Conservation (phyloP, 2,113 vertebrate genomes). For the Alectura lathami region DNA sequence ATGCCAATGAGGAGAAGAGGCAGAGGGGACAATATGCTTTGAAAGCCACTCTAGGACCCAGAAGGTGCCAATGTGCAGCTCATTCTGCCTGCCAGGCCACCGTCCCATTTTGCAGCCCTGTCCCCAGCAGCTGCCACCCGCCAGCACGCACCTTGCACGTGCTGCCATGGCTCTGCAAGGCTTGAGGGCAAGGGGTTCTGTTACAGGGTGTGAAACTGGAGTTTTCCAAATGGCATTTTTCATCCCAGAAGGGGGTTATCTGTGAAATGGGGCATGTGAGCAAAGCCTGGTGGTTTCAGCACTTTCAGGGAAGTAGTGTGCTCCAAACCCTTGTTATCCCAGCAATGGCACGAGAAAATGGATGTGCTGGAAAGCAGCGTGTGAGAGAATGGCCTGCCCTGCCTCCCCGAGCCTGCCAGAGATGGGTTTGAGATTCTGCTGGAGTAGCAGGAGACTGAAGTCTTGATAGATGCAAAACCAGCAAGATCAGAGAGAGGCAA, state of each 20-base stretch:
- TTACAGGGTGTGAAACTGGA: not conserved
- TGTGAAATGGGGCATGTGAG: not conserved
- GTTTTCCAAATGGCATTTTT: not conserved
- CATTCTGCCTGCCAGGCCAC: not conserved
- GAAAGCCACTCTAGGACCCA: not conserved
- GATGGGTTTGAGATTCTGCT: not conserved
- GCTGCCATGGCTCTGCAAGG: fast-evolving
- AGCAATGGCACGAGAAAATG: not conserved
- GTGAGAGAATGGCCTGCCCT: not conserved
- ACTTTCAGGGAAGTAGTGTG: not conserved
- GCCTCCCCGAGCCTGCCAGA: not conserved
- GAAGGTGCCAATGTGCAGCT: not conserved
- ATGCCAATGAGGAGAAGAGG: not conserved
- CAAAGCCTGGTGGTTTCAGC: not conserved
- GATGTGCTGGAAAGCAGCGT: not conserved
- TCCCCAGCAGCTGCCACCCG: not conserved
- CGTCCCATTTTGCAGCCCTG: not conserved
- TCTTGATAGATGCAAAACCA: constrained; percentile 25
- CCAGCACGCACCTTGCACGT: fast-evolving
- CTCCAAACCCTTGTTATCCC: not conserved
- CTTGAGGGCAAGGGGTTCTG: not conserved
- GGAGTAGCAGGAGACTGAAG: constrained; percentile 31
- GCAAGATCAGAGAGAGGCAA: constrained; percentile 46
- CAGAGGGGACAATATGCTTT: not conserved
- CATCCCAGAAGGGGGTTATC: not conserved